phyloP scores from a whole-genome alignment of 2,797 vertebrate species.

The Miopithecus talapoin region DNA sequence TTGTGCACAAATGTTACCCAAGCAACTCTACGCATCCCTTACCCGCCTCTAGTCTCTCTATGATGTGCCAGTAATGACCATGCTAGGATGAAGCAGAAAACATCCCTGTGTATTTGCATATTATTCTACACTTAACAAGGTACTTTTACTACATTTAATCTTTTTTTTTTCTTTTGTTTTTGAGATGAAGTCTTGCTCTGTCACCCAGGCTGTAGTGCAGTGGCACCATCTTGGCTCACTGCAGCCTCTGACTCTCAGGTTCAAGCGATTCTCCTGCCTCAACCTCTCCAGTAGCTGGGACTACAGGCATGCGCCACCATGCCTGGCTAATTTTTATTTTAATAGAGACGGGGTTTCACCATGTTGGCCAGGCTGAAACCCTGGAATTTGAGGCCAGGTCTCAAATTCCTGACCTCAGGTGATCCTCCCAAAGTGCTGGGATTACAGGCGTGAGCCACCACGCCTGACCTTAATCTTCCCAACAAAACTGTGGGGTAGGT shows the following conservation, averaged over 20 bases:
- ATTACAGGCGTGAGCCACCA: neutral
- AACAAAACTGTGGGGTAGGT: neutral
- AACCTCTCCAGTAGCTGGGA: neutral
- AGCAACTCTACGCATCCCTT: neutral
- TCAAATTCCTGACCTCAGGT: neutral
- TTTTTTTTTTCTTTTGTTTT: neutral
- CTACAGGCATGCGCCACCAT: neutral
- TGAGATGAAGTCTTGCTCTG: neutral
- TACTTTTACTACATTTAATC: neutral
- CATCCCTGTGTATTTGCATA: neutral
- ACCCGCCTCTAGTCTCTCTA: neutral
- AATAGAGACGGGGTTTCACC: neutral
- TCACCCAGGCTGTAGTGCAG: neutral
- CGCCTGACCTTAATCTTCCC: neutral
- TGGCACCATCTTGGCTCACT: neutral
- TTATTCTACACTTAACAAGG: neutral
- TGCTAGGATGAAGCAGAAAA: neutral
- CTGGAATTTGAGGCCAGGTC: neutral
- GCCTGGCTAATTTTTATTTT: neutral
- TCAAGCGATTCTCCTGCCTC: neutral
- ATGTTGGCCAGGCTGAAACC: neutral
- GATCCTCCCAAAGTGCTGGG: neutral
- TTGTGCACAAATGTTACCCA: slow-evolving; percentile 28
- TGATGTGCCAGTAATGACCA: neutral
- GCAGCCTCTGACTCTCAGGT: neutral